phyloP scores from a whole-genome alignment of 2,113 vertebrate genomes.

The Rattus rattus region DNA sequence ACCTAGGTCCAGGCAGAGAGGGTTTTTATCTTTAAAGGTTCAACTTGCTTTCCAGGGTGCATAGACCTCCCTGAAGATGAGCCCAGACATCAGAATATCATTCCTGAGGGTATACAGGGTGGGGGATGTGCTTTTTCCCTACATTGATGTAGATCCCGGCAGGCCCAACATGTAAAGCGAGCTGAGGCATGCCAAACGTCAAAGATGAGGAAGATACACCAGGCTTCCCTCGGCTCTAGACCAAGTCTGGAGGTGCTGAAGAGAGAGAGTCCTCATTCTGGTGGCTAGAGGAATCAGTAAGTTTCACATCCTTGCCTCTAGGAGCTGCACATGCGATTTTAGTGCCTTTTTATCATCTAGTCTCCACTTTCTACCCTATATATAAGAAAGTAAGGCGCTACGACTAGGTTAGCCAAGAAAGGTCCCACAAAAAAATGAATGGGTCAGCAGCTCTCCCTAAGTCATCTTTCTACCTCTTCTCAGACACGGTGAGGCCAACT shows the following conservation, averaged over 20 bases:
- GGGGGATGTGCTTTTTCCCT: neutral
- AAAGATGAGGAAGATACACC: neutral
- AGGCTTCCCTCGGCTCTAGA: neutral
- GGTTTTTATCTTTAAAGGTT: neutral
- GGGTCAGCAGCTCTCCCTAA: conserved; percentile 59
- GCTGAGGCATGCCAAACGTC: neutral
- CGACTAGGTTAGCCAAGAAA: conserved; percentile 44
- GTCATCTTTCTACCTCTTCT: conserved; percentile 51
- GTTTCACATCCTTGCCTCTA: neutral
- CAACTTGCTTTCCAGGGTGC: neutral
- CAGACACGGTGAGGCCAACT: neutral
- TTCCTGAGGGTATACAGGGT: neutral
- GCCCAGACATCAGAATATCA: neutral
- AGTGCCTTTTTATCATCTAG: conserved; percentile 19
- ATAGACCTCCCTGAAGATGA: no score
- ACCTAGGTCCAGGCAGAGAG: neutral
- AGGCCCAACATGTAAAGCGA: neutral
- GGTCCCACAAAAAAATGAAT: conserved; percentile 48
- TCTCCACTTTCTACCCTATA: conserved; percentile 28
- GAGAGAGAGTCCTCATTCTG: neutral
- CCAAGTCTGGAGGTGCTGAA: neutral
- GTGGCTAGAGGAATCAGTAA: neutral
- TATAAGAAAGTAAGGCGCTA: conserved; percentile 53
- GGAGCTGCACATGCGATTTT: neutral
- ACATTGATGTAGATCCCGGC: neutral